Conservation (phyloP, 2,113 vertebrate species). For the Lota lota region DNA sequence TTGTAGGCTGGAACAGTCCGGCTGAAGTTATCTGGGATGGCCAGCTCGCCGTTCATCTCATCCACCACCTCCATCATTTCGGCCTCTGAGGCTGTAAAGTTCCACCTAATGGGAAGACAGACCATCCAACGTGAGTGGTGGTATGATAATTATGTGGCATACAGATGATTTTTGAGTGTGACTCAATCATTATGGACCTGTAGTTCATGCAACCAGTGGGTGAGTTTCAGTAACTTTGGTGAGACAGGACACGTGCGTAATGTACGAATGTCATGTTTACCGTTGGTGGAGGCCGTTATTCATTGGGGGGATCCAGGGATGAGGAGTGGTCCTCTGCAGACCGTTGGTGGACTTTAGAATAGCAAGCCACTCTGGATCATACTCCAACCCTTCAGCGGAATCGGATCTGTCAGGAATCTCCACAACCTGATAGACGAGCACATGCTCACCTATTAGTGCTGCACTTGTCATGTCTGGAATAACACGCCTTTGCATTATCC, state of each 20-base stretch:
- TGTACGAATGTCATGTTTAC: too few relatives aligned
- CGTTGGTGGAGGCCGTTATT: constrained; percentile 86
- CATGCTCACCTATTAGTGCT: neutral
- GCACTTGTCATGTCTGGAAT: neutral
- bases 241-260: too few relatives aligned
- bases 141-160: too few relatives aligned
- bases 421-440: constrained; percentile 66
- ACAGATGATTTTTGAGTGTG: too few relatives aligned
- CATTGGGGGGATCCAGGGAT: constrained; percentile 86
- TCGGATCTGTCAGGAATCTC: constrained; percentile 84
- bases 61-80: constrained; percentile 82
- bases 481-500: neutral
- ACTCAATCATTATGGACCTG: too few relatives aligned
- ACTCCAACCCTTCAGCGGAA: constrained; percentile 83
- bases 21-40: constrained; percentile 87
- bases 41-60: constrained; percentile 80
- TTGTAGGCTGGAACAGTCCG: constrained; percentile 79
- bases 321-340: constrained; percentile 78
- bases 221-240: too few relatives aligned
- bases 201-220: too few relatives aligned
- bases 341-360: constrained; percentile 85
- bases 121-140: neutral
- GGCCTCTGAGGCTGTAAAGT: constrained; percentile 85
- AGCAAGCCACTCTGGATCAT: constrained; percentile 93
- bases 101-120: constrained; percentile 78